phyloP scores from a whole-genome alignment of 1,140 invertebrate genomes.

The Triops longicaudatus region DNA sequence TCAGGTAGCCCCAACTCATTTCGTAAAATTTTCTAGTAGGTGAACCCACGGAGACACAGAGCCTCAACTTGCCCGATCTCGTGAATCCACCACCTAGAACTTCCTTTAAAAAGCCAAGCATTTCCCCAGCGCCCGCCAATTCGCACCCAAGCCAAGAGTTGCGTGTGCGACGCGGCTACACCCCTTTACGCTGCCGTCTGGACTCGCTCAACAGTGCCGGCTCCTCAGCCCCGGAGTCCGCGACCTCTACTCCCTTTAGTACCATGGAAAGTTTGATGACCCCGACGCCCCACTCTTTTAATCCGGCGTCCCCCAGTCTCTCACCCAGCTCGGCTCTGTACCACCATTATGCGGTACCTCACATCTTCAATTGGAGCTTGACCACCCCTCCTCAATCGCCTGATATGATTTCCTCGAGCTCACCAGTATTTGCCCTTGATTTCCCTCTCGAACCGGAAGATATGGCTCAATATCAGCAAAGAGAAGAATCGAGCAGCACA shows the following conservation, averaged over 20 bases:
- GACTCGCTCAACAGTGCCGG: constrained; percentile 16
- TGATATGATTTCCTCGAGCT: constrained; percentile 10
- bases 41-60: neutral
- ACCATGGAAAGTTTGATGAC: neutral
- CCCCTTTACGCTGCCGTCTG: constrained; percentile 23
- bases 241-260: constrained; percentile 18
- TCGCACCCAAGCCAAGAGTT: constrained; percentile 15
- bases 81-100: neutral
- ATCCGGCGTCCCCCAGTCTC: constrained; percentile 9
- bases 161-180: constrained; percentile 21
- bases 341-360: constrained; percentile 13
- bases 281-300: neutral
- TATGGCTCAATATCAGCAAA: neutral
- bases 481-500: neutral
- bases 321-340: neutral
- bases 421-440: constrained; percentile 16
- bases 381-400: constrained; percentile 11
- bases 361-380: neutral
- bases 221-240: constrained; percentile 15
- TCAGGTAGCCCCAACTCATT: neutral
- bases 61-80: neutral
- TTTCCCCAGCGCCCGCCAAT: neutral
- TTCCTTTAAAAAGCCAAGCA: neutral
- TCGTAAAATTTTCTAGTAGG: neutral
- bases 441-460: neutral